Evolutionary conservation across 2,113 vertebrate species (phyloP).

Genomic region (Catagonus wagneri): DNA sequence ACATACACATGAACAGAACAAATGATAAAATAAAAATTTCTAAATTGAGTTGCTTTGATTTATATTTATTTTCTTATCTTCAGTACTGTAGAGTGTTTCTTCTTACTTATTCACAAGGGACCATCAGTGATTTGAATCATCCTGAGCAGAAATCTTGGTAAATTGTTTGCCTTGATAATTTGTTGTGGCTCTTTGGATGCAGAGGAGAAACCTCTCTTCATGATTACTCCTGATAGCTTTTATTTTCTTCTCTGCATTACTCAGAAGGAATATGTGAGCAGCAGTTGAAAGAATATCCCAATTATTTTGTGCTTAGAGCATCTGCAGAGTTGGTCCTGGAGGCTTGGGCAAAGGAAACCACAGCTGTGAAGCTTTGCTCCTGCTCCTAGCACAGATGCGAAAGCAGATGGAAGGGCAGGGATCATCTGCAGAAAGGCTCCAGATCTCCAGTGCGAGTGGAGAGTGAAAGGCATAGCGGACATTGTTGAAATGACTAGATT

Average conservation of each 20-base stretch:
- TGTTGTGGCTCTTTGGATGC: slow-evolving; percentile 43
- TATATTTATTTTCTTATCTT: slow-evolving; percentile 25
- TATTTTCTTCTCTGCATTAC: slow-evolving; percentile 70
- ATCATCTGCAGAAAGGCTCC: slow-evolving; percentile 74
- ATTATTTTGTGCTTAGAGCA: slow-evolving; percentile 79
- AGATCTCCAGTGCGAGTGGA: slow-evolving; percentile 23
- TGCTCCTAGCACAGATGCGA: slow-evolving; percentile 76
- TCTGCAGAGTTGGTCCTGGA: slow-evolving; percentile 77
- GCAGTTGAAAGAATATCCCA: slow-evolving; percentile 69
- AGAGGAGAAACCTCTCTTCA: not conserved
- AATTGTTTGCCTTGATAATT: slow-evolving; percentile 41
- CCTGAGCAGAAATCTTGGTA: slow-evolving; percentile 59
- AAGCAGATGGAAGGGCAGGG: slow-evolving; percentile 85
- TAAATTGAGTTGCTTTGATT: not conserved
- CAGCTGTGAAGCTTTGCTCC: slow-evolving; percentile 79
- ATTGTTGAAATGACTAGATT: slow-evolving; percentile 74
- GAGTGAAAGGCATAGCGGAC: slow-evolving; percentile 68
- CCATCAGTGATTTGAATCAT: slow-evolving; percentile 32
- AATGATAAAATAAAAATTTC: not conserved
- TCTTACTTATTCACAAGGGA: not conserved
- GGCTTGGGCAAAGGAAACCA: slow-evolving; percentile 69
- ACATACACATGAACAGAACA: not conserved
- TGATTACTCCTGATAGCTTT: slow-evolving; percentile 53
- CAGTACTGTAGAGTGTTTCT: not conserved
- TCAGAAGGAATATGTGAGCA: slow-evolving; percentile 72